Evolutionary conservation across 2,113 vertebrate genomes (phyloP).

Genomic region (Prietella phreatophila): DNA sequence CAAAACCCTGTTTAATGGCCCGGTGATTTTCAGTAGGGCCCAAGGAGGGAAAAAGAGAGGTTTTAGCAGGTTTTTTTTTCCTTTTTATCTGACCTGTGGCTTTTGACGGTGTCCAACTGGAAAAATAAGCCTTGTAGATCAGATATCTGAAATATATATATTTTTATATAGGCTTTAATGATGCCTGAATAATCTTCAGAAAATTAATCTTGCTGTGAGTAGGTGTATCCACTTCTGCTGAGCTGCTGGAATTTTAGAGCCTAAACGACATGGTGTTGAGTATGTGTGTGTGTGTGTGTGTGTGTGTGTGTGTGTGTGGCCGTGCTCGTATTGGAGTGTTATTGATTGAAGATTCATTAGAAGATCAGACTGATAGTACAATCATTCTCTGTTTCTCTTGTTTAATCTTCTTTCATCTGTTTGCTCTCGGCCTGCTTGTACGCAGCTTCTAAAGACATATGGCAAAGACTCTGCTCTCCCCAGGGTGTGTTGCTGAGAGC

Average conservation of each 20-base stretch:
- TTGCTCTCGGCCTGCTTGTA: neutral
- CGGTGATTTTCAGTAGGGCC: slow-evolving; percentile 36
- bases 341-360: slow-evolving; percentile 53
- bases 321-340: slow-evolving; percentile 42
- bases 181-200: slow-evolving; percentile 45
- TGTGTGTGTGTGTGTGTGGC: slow-evolving; percentile 22
- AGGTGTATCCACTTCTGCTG: neutral
- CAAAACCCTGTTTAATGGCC: slow-evolving; percentile 47
- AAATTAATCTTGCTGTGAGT: slow-evolving; percentile 45
- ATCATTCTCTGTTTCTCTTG: slow-evolving; percentile 18
- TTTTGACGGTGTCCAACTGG: neutral
- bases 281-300: neutral
- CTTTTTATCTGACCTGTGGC: neutral
- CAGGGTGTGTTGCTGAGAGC: slow-evolving; percentile 9
- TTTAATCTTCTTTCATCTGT: slow-evolving; percentile 40
- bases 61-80: neutral
- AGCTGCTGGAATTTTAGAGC: slow-evolving; percentile 4
- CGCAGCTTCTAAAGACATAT: slow-evolving; percentile 20
- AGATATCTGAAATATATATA: slow-evolving; percentile 31
- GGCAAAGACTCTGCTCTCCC: neutral
- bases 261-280: neutral
- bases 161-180: slow-evolving; percentile 22
- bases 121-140: slow-evolving; percentile 26
- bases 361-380: slow-evolving; percentile 41
- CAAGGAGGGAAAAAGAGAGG: neutral